Percentiles rank a stretch among this genome's conserved stretches.
These are phyloP conservation scores for Holothuria leucospilota DNA, from an alignment of 53 echinoderm and acorn worm species.

Conservation along the genomic window DNA sequence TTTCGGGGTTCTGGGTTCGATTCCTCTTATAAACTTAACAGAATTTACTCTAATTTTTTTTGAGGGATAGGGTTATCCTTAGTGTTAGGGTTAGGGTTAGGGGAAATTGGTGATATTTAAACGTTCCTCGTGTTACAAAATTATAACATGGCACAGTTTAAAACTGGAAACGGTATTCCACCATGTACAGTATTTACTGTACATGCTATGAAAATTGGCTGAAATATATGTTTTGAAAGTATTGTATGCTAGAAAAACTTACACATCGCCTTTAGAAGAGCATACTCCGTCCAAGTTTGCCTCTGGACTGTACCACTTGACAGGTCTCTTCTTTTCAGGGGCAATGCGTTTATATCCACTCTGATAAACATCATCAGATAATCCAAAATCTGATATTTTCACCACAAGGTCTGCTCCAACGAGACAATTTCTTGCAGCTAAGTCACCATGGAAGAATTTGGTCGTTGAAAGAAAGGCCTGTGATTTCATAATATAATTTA, in stretches of 20 bases:
- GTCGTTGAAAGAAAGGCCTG: conserved; percentile 56
- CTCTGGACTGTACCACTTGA: conserved; percentile 67
- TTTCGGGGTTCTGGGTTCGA: too few species aligned
- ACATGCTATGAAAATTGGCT: too few species aligned
- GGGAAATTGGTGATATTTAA: too few species aligned
- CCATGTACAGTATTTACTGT: too few species aligned
- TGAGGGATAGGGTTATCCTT: too few species aligned
- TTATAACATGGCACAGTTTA: too few species aligned
- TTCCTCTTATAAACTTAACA: too few species aligned
- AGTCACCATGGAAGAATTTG: conserved; percentile 62
- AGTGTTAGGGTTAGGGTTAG: too few species aligned
- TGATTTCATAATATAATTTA: background rate
- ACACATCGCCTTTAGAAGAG: conserved; percentile 61
- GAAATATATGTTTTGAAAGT: too few species aligned
- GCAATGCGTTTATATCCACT: conserved; percentile 50
- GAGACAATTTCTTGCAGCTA: conserved; percentile 63
- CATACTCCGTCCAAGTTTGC: conserved; percentile 47
- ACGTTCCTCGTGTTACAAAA: too few species aligned
- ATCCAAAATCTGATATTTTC: conserved; percentile 64
- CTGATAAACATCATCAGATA: conserved; percentile 60
- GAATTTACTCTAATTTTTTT: too few species aligned
- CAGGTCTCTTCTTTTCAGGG: conserved; percentile 31
- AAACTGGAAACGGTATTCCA: too few species aligned
- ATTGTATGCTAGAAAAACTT: background rate
- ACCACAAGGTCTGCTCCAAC: conserved; percentile 52